Conservation (phyloP, 2,113 vertebrate species). For the Deroptyus accipitrinus region DNA sequence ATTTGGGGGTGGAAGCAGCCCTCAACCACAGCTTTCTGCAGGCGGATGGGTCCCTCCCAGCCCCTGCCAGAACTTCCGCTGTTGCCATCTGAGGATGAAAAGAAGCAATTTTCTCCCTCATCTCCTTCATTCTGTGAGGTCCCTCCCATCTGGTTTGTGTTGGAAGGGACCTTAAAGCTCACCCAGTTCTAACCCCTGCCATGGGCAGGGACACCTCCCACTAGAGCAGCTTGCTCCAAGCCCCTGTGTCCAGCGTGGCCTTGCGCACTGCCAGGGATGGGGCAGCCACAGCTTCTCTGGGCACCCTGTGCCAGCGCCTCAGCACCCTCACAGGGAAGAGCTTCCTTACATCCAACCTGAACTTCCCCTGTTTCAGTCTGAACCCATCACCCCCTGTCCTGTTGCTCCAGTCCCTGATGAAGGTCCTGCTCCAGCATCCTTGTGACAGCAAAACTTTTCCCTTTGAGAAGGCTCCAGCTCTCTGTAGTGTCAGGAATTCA, state of each 20-base stretch:
- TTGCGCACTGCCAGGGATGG: not conserved
- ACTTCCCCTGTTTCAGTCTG: not conserved
- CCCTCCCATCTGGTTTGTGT: not conserved
- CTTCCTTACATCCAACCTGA: not conserved
- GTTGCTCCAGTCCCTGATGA: not conserved
- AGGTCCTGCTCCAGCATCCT: not conserved
- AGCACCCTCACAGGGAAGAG: too few relatives aligned
- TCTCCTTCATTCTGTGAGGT: too few relatives aligned
- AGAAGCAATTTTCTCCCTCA: not conserved
- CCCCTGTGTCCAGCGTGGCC: not conserved
- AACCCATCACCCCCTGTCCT: not conserved
- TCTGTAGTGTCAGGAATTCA: not conserved
- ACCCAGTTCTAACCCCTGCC: not conserved
- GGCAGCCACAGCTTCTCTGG: too few relatives aligned
- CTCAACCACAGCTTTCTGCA: accelerated
- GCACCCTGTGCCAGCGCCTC: too few relatives aligned
- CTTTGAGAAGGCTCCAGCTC: not conserved
- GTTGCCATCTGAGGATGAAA: not conserved
- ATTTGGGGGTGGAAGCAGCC: not conserved
- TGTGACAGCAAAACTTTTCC: not conserved
- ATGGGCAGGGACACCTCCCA: not conserved
- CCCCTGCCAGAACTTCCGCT: not conserved
- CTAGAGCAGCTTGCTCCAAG: not conserved
- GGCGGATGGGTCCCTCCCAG: not conserved
- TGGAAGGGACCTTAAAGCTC: not conserved